phyloP scores from a whole-genome alignment of 2,888 invertebrate genomes.

The Lasioglossum leucozonium region DNA sequence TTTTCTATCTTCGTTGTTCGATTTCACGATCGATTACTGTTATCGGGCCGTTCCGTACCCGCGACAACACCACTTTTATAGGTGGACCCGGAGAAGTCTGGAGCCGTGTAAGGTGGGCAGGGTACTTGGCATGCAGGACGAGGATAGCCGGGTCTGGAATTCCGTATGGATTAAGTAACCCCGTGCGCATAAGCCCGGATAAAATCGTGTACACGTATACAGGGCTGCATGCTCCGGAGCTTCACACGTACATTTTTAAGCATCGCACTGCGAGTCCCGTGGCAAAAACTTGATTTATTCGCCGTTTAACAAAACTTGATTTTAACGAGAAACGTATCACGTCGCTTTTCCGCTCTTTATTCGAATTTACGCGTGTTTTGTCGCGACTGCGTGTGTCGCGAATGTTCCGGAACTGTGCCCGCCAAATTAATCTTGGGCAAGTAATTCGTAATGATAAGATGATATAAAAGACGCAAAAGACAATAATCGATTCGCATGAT shows the following conservation, averaged over 20 bases:
- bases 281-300: conserved; percentile 50
- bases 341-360: not conserved
- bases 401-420: too few relatives aligned
- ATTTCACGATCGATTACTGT: conserved; percentile 50
- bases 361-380: not conserved
- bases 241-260: conserved; percentile 47
- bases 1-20: conserved; percentile 36
- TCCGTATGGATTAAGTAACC: conserved; percentile 76
- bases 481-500: too few relatives aligned
- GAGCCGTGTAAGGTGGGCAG: conserved; percentile 59
- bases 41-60: conserved; percentile 35
- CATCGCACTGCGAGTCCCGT: conserved; percentile 1
- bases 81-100: conserved; percentile 37
- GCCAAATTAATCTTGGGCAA: too few relatives aligned
- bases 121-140: conserved; percentile 76
- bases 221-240: conserved; percentile 31
- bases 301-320: conserved; percentile 52
- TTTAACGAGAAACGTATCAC: conserved; percentile 18
- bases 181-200: conserved; percentile 63
- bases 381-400: too few relatives aligned
- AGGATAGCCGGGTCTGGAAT: conserved; percentile 72
- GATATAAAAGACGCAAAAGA: too few relatives aligned
- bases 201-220: conserved; percentile 55
- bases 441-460: too few relatives aligned
- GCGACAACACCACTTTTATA: conserved; percentile 37